Conservation (phyloP, 2,113 vertebrate species). For the Ivindomyrus marchei region DNA sequence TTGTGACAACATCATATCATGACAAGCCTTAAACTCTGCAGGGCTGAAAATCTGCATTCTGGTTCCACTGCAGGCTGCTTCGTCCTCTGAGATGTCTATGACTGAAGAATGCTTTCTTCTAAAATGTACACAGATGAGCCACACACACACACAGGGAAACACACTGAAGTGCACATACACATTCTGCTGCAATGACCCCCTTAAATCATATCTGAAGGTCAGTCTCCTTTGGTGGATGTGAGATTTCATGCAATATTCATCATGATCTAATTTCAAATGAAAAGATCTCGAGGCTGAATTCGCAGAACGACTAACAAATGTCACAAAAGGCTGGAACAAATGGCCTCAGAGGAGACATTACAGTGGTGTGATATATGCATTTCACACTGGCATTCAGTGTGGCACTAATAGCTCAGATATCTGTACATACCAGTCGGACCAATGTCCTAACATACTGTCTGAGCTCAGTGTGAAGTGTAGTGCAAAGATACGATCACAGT, state of each 20-base stretch:
- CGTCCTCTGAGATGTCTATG: background rate
- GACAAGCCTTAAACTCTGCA: background rate
- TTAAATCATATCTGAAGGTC: slow-evolving; percentile 35
- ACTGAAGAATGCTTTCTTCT: background rate
- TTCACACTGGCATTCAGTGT: background rate
- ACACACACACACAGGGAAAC: background rate
- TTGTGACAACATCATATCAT: background rate
- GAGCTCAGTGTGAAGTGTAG: background rate
- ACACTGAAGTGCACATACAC: background rate
- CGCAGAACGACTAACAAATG: background rate
- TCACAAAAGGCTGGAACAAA: background rate
- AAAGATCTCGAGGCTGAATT: background rate
- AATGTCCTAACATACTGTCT: background rate
- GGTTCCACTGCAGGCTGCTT: background rate
- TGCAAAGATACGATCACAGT: background rate
- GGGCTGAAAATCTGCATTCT: background rate
- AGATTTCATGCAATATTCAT: slow-evolving; percentile 25
- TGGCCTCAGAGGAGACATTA: background rate
- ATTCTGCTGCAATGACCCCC: slow-evolving; percentile 7
- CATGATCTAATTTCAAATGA: slow-evolving; percentile 22
- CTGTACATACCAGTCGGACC: background rate
- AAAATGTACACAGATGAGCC: background rate
- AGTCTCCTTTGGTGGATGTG: slow-evolving; percentile 2
- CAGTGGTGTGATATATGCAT: background rate
- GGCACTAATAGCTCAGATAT: background rate